Percentiles rank a stretch among this genome's conserved stretches.
Conservation (phyloP, 2,888 invertebrate genomes). For the Cephus sareptanus region DNA sequence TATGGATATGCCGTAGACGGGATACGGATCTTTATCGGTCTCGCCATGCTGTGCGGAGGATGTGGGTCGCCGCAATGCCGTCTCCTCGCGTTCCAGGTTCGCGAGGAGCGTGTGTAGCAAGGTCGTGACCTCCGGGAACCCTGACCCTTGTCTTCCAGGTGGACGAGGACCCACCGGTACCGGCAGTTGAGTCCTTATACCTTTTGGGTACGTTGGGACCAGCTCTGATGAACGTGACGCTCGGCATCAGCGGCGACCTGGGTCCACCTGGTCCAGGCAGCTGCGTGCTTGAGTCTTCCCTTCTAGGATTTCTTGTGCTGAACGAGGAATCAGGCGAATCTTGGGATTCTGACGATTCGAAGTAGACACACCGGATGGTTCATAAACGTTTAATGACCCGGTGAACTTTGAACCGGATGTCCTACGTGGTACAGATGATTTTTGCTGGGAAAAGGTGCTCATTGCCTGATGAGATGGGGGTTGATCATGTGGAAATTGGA, state of each 20-base stretch:
- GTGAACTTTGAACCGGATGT: background rate
- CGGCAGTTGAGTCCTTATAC: too few species aligned
- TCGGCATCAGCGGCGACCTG: background rate
- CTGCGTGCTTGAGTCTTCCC: background rate
- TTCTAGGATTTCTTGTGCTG: background rate
- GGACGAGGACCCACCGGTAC: too few species aligned
- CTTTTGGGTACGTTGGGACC: too few species aligned
- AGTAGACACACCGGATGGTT: background rate
- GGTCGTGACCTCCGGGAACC: constrained; percentile 13
- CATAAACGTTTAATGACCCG: background rate
- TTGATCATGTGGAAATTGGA: background rate
- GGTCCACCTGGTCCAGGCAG: background rate
- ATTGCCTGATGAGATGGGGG: background rate
- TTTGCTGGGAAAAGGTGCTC: background rate
- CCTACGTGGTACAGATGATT: background rate
- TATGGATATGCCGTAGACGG: background rate
- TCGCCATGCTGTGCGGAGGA: constrained; percentile 15
- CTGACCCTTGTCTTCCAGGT: constrained; percentile 5
- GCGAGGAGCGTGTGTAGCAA: constrained; percentile 13
- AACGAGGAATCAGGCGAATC: background rate
- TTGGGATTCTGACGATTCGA: background rate
- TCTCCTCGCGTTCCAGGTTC: constrained; percentile 18
- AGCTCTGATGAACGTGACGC: too few species aligned
- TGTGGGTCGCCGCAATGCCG: constrained; percentile 32
- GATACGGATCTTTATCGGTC: background rate